A percentile compares a stretch with the other conserved stretches of the same genome.
phyloP scores from a whole-genome alignment of 2,113 vertebrate genomes.

The Porphyrio hochstetteri region DNA sequence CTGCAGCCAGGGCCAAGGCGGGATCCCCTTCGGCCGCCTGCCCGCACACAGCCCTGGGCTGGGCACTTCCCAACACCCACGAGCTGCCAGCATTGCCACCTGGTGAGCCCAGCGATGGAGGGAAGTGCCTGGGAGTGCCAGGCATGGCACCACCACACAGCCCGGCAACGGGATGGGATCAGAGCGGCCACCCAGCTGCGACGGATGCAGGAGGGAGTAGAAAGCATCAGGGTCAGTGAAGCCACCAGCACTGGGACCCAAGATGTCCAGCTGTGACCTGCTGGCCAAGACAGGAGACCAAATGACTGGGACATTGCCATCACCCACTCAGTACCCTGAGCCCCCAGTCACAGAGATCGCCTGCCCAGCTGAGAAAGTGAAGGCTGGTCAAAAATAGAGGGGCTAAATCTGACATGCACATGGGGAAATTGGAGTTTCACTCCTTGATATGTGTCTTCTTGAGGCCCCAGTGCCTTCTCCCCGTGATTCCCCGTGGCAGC shows the following conservation, averaged over 20 bases:
- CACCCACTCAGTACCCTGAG: background rate
- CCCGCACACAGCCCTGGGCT: background rate
- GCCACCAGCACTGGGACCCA: background rate
- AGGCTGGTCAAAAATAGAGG: background rate
- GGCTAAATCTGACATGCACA: background rate
- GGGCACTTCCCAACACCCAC: background rate
- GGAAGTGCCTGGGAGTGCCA: background rate
- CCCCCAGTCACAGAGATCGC: fast-evolving
- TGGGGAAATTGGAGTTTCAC: background rate
- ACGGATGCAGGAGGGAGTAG: background rate
- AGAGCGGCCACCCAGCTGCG: fast-evolving
- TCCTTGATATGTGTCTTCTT: background rate
- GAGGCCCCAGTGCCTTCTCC: background rate
- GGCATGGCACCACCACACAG: background rate
- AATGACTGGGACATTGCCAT: background rate
- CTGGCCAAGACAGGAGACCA: background rate
- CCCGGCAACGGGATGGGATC: fast-evolving
- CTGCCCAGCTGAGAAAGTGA: background rate
- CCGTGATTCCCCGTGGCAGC: fast-evolving
- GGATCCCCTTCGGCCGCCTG: background rate
- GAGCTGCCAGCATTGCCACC: background rate
- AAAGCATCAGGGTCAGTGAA: background rate
- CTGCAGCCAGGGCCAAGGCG: background rate
- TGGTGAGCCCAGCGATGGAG: background rate
- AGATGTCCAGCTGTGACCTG: background rate